phyloP scores from a whole-genome alignment of 2,113 vertebrate species.

The Oriolus oriolus region DNA sequence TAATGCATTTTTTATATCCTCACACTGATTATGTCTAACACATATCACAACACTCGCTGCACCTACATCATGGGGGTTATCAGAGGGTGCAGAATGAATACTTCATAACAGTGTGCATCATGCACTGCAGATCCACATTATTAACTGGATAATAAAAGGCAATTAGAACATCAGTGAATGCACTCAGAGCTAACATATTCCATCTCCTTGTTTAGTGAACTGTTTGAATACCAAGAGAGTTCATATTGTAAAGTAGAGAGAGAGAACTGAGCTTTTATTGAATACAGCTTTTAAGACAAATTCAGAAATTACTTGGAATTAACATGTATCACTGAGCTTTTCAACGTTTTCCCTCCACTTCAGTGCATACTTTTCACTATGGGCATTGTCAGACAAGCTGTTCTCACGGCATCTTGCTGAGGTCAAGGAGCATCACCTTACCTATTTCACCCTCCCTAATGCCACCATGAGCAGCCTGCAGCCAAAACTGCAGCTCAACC shows the following conservation, averaged over 20 bases:
- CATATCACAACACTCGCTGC: background rate
- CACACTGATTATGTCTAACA: background rate
- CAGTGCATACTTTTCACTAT: background rate
- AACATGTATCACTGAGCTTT: background rate
- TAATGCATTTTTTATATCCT: background rate
- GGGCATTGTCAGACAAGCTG: background rate
- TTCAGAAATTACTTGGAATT: background rate
- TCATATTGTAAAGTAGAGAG: background rate
- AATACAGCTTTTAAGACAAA: background rate
- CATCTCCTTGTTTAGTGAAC: background rate
- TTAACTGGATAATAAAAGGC: background rate
- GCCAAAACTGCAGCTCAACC: background rate
- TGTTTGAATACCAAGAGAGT: background rate
- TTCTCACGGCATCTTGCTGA: fast-evolving
- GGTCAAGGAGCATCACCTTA: background rate
- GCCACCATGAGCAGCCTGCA: fast-evolving
- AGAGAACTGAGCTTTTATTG: background rate
- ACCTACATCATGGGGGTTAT: background rate
- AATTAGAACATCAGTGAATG: background rate
- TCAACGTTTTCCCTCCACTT: background rate
- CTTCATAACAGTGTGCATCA: background rate
- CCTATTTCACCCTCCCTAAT: background rate
- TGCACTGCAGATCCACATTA: background rate
- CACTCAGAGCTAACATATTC: background rate
- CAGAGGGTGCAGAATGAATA: background rate